These are phyloP conservation scores for Eupithecia insigniata DNA, from an alignment of 2,888 invertebrate genomes.

Conservation along the genomic window DNA sequence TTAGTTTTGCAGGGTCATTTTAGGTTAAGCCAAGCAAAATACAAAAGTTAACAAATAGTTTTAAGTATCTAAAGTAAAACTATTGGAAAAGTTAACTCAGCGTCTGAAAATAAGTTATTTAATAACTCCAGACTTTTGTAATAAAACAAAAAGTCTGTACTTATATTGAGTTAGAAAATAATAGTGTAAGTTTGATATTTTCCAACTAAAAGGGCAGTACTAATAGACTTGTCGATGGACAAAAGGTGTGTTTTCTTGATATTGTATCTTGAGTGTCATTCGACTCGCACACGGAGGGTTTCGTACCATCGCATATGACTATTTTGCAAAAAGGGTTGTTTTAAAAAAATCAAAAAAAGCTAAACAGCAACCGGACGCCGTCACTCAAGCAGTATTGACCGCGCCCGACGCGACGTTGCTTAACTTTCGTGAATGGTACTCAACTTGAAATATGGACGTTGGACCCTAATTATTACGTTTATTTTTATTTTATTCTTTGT, in stretches of 20 bases:
- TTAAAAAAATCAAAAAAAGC: no score
- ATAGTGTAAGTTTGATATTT: constrained; percentile 39
- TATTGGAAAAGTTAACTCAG: neutral
- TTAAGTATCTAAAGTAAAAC: neutral
- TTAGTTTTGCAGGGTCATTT: no score
- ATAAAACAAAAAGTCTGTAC: constrained; percentile 21
- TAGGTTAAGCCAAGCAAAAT: neutral
- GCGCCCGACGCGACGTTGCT: no score
- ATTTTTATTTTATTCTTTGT: no score
- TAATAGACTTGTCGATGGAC: constrained; percentile 5
- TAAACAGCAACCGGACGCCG: no score
- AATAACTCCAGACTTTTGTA: constrained; percentile 10
- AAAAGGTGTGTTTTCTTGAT: neutral
- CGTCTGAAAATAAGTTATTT: constrained; percentile 1
- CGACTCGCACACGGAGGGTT: no score
- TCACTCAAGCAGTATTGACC: no score
- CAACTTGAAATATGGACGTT: no score
- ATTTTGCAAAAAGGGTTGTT: no score
- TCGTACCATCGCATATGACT: no score
- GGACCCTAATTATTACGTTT: no score
- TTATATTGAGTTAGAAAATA: constrained; percentile 34
- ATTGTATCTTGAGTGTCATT: neutral
- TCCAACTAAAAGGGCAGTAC: constrained; percentile 24
- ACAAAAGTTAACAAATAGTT: neutral
- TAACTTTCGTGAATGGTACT: no score